Evolutionary conservation across 2,888 invertebrate species (phyloP).

Genomic region (Pyrrhosoma nymphula): DNA sequence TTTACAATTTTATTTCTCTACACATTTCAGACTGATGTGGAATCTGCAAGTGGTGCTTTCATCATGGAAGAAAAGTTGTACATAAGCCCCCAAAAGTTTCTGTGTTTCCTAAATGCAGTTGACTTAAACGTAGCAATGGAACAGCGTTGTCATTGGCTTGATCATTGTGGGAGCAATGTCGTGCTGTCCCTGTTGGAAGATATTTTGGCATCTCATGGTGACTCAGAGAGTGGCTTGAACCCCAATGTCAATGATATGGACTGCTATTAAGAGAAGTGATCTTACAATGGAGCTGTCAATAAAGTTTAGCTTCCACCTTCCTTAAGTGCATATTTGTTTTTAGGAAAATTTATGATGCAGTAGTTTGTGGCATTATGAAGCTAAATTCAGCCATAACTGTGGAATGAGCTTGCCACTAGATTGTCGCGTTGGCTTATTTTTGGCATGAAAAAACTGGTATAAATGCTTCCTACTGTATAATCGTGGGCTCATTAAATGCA

Average conservation of each 20-base stretch:
- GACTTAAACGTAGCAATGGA: slow-evolving; percentile 83
- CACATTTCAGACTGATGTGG: slow-evolving; percentile 21
- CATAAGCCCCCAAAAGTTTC: slow-evolving; percentile 82
- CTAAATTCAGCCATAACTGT: not conserved
- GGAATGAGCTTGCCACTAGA: not conserved
- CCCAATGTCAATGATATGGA: slow-evolving; percentile 82
- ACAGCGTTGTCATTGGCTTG: slow-evolving; percentile 84
- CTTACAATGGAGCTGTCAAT: not conserved
- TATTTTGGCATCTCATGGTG: slow-evolving; percentile 83
- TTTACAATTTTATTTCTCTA: not conserved
- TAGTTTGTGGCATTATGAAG: not conserved
- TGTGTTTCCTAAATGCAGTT: slow-evolving; percentile 80
- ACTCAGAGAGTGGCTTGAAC: slow-evolving; percentile 76
- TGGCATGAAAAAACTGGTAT: not conserved
- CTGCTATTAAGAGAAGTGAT: slow-evolving; percentile 81
- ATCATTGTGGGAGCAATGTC: slow-evolving; percentile 82
- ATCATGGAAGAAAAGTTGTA: slow-evolving; percentile 76
- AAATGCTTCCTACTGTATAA: not conserved
- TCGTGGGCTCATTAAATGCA: not conserved
- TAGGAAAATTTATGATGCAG: not conserved
- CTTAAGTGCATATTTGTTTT: not conserved
- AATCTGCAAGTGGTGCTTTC: slow-evolving; percentile 72
- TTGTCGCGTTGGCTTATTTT: not conserved
- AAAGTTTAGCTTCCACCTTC: not conserved
- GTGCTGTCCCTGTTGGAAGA: slow-evolving; percentile 87